Conservation (phyloP, 2,113 vertebrate species). For the Synodontis membranacea region DNA sequence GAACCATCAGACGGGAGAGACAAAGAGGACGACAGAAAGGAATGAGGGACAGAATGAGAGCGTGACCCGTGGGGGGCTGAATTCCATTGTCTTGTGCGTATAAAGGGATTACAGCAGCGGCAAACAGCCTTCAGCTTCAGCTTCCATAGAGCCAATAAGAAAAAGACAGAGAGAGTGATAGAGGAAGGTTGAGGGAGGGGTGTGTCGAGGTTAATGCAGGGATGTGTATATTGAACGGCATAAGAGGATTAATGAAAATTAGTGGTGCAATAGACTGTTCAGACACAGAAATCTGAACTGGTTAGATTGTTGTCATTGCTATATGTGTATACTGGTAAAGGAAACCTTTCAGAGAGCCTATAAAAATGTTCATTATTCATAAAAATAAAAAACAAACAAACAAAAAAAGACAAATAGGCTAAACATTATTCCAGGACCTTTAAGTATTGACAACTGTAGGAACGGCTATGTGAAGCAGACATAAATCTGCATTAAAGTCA, state of each 20-base stretch:
- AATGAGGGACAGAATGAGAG: constrained; percentile 24
- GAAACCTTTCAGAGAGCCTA: not conserved
- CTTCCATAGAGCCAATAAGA: constrained; percentile 26
- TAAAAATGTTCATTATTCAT: not conserved
- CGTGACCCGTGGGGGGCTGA: constrained; percentile 35
- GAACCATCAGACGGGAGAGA: constrained; percentile 46
- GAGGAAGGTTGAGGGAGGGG: not conserved
- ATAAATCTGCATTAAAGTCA: constrained; percentile 1
- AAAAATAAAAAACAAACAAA: not conserved
- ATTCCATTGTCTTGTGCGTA: constrained; percentile 48
- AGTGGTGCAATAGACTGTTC: not conserved
- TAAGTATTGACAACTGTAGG: not conserved
- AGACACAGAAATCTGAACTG: not conserved
- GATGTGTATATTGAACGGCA: not conserved
- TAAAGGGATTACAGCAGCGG: constrained; percentile 47
- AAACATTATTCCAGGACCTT: not conserved
- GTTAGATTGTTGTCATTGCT: not conserved
- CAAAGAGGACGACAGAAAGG: constrained; percentile 39
- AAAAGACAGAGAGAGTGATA: constrained; percentile 18
- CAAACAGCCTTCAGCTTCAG: constrained; percentile 47
- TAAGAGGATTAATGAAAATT: not conserved
- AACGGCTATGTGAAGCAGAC: not conserved
- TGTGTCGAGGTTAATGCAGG: not conserved
- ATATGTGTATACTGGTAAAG: not conserved
- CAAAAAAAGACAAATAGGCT: too few relatives aligned